These are phyloP conservation scores for Oreochromis aureus DNA, from an alignment of 2,113 vertebrate genomes.

Conservation along the genomic window DNA sequence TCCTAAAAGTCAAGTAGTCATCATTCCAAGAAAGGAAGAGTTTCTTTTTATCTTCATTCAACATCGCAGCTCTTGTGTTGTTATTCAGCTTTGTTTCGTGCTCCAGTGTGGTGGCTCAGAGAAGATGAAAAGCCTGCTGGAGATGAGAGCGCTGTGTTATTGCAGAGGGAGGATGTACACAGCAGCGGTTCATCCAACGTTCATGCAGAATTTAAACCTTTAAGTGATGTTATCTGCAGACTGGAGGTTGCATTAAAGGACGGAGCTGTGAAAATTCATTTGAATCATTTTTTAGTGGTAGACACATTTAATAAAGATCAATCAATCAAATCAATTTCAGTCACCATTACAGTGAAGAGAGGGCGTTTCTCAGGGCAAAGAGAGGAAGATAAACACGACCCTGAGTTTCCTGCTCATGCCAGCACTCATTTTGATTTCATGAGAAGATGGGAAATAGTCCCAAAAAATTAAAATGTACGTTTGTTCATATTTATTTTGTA, in stretches of 20 bases:
- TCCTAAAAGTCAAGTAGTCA: background rate
- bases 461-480: rapidly evolving
- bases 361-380: background rate
- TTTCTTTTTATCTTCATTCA: background rate
- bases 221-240: background rate
- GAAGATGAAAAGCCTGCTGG: background rate
- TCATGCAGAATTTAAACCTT: rapidly evolving
- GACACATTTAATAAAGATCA: background rate
- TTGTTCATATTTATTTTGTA: background rate
- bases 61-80: background rate
- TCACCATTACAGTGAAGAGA: background rate
- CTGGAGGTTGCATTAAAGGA: background rate
- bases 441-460: background rate
- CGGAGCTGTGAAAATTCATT: rapidly evolving
- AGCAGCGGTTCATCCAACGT: background rate
- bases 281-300: background rate
- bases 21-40: background rate
- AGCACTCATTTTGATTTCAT: rapidly evolving
- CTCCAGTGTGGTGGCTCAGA: background rate
- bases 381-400: background rate
- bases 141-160: background rate
- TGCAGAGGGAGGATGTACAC: background rate
- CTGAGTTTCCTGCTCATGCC: background rate
- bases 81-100: background rate
- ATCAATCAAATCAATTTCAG: rapidly evolving